phyloP scores from a whole-genome alignment of 2,113 vertebrate species.

The Oreotrochilus melanogaster region DNA sequence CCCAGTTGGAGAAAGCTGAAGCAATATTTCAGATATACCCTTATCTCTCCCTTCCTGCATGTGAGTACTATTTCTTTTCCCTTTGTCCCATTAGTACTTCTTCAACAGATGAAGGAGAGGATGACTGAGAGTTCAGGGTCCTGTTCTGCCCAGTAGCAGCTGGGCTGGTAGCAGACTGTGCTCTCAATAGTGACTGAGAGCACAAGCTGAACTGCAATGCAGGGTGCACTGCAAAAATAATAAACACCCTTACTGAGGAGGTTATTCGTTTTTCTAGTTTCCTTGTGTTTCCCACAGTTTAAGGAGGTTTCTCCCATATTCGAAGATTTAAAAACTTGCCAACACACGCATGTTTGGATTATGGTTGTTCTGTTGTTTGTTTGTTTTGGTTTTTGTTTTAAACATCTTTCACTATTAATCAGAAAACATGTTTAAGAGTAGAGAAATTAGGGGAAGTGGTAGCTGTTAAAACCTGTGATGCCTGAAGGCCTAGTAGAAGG shows the following conservation, averaged over 20 bases:
- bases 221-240: not conserved
- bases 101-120: not conserved
- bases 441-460: not conserved
- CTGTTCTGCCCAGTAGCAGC: not conserved
- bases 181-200: not conserved
- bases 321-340: not conserved
- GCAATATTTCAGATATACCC: not conserved
- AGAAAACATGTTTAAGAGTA: not conserved
- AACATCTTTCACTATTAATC: not conserved
- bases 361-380: not conserved
- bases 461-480: not conserved
- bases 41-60: not conserved
- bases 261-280: not conserved
- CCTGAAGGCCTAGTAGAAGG: not conserved
- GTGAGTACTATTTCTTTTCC: not conserved
- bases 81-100: not conserved
- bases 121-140: not conserved
- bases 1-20: not conserved
- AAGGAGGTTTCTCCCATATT: not conserved
- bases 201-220: not conserved
- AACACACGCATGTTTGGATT: not conserved
- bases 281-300: not conserved
- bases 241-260: rapidly evolving
- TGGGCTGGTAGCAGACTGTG: not conserved
- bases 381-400: not conserved